Conservation (phyloP, 2,113 vertebrate genomes). For the Mus pahari region DNA sequence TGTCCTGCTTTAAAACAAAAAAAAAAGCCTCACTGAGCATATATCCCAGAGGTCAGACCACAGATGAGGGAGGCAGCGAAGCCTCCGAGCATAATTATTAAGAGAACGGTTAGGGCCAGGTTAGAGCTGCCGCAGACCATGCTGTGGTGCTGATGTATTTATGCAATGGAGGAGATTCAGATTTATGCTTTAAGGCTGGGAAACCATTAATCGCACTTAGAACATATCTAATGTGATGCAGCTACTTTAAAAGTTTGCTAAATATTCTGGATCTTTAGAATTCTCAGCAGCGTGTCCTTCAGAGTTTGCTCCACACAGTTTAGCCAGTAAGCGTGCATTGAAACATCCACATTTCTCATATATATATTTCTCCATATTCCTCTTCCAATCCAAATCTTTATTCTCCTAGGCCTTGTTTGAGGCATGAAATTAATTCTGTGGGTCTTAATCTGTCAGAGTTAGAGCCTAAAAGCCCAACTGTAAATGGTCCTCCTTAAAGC, state of each 20-base stretch:
- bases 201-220: neutral
- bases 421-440: slow-evolving; percentile 10
- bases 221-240: neutral
- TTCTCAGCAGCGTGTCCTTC: neutral
- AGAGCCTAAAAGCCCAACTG: neutral
- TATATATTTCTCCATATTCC: neutral
- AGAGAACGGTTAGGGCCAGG: neutral
- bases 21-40: neutral
- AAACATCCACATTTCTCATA: neutral
- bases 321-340: neutral
- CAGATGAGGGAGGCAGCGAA: neutral
- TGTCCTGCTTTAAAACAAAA: neutral
- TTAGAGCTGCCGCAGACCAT: neutral
- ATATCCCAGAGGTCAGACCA: neutral
- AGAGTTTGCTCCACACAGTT: neutral
- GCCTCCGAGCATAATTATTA: neutral
- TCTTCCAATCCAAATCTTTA: neutral
- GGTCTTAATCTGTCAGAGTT: neutral
- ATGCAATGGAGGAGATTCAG: neutral
- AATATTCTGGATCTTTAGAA: neutral
- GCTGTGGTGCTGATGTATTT: neutral
- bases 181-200: neutral
- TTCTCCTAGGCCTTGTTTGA: neutral
- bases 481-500: neutral
- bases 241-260: neutral